These are phyloP conservation scores for Colossoma macropomum DNA, from an alignment of 2,113 vertebrate species.

Conservation along the genomic window DNA sequence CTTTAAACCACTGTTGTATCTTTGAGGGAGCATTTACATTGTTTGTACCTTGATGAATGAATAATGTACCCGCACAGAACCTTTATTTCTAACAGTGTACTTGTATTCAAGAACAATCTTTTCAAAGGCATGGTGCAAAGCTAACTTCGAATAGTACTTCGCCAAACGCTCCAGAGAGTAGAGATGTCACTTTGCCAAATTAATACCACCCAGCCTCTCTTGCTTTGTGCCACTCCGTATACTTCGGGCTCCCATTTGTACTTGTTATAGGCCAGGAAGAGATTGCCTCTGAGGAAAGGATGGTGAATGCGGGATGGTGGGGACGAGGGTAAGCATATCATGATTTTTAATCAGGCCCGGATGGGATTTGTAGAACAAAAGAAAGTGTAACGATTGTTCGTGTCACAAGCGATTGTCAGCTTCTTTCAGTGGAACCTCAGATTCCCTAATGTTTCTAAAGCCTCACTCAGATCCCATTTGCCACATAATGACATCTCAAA, in stretches of 20 bases:
- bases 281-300: not conserved
- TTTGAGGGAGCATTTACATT: too few species aligned
- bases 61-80: too few species aligned
- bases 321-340: conserved; percentile 5
- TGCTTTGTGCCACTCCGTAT: not conserved
- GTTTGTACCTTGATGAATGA: too few species aligned
- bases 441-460: conserved; percentile 12
- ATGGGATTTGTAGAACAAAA: conserved; percentile 22
- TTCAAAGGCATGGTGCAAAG: not conserved
- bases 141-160: not conserved
- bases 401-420: conserved; percentile 22
- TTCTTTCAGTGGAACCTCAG: conserved; percentile 28
- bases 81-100: not conserved
- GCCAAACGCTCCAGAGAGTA: conserved; percentile 6
- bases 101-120: not conserved
- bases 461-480: conserved; percentile 42
- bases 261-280: not conserved
- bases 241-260: not conserved
- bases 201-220: conserved; percentile 23
- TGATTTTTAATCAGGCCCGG: conserved; percentile 33
- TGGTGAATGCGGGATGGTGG: not conserved
- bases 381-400: conserved; percentile 1
- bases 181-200: conserved; percentile 60
- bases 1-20: too few species aligned
- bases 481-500: conserved; percentile 40